Base-by-base conservation (phyloP, 2,113 vertebrate genomes). In the Microtus pennsylvanicus region DNA sequence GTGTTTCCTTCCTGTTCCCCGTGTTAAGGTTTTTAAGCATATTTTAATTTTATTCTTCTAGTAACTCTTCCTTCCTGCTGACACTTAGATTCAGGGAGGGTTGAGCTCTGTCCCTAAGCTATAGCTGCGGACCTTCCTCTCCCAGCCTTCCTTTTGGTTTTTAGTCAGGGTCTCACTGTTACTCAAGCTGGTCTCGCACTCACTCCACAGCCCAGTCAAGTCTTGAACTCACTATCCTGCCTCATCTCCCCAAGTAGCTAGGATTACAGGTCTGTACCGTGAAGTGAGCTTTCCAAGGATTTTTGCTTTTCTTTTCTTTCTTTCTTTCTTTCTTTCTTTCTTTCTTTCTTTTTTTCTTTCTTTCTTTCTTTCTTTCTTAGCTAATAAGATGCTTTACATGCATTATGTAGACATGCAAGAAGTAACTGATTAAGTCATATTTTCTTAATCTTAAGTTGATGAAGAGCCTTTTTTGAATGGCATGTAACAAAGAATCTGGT, bases 1-100 rank as follows among this genome's bases (percentile, higher is more conserved):
- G 6, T 95, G 97, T 98, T 98, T 98, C 97, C 97, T 96, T 90
- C 95, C 65, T 97, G 91, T 97, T 97, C 95, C 97, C 98, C 98
- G 97, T 89, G 93, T 96, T 98, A 96, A 98, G 98, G 98, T 98
- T 94, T 96, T 94, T 97, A 96, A 97, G 97, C 94, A 93, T 80
- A 69, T 10, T 90, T 74, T 67, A 76, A 91, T 97, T 87, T 96
- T 52, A 92, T 97, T 98, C 92, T 97, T 88, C 88, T 33, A 69
- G 80, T 97, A 76, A 96, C 96, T 94, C 95, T 94, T 61, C 35
- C 28, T 58, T 28, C 50, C 22, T 33, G 24, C 70, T 58, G 52
- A 22, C 35, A 38, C 21, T 58, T n/a, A 19, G 58, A 38, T 21
- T n/a, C 50, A 89, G 35, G 33, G 52, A 12, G 14, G 14, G 7